Evolutionary conservation across 2,888 invertebrate species (phyloP), one percentile per base, ranked within the genome.

Genomic region (Tribolium freemani): DNA sequence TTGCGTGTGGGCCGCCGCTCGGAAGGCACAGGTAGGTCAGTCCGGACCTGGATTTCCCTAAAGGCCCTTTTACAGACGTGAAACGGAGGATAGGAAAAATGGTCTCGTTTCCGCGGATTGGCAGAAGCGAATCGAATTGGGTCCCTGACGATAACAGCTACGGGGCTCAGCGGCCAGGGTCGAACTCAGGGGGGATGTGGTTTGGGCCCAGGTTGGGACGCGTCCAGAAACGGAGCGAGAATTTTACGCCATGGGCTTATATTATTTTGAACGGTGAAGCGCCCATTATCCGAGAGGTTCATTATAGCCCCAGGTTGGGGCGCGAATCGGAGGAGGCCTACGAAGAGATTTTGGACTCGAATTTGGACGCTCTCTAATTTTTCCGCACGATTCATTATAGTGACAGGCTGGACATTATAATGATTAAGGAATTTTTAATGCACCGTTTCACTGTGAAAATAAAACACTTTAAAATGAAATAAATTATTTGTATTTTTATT

Each of bases 101-200:
- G 57, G 51, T 57, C 50, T 61, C 67, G 6, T 53, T 67, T 31
- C 51, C 57, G 6, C 60, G 73, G 21, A 50, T 58, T 11, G 72
- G 68, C 2, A 54, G 72, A 26, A 31, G 57, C 20, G 67, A 53
- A 9, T n/a, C 61, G 3, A 26, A 5, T 2, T 46, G 30, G 45
- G 16, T 10, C 8, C 9, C 45, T 11, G 58, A 82, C 31, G 83
- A 80, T 1, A 81, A 82, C 11, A 81, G 82, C n/a, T 82, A 68
- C 11, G 86, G 84, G 67, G 83, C 83, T 45, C 79, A 75, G 11
- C 75, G 73, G 50, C 77, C 71, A 45, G 87, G 86, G 30, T 87
- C 83, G 1, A 88, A 87, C 8, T 87, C 87, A 9, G 82, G 88
- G 8, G 82, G 38, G 38, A 87, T 88, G 73, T 79, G 79, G 79